phyloP scores from a whole-genome alignment of 1,140 invertebrate species.

The Trachymyrmex cornetzi region DNA sequence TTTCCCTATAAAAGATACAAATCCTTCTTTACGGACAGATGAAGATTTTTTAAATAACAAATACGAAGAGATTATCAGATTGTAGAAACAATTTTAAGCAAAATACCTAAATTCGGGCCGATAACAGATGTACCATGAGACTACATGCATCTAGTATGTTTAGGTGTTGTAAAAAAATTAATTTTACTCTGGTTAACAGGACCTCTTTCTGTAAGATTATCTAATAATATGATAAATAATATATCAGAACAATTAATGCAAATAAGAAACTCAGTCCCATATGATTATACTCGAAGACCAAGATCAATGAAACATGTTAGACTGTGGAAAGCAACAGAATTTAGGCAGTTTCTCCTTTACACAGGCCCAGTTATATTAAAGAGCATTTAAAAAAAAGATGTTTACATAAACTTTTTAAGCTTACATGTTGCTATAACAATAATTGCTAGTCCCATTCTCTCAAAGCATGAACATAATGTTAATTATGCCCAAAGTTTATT shows the following conservation, averaged over 20 bases:
- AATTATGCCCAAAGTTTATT: slow-evolving; percentile 1
- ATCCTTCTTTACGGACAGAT: neutral
- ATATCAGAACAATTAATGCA: neutral
- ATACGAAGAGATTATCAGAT: neutral
- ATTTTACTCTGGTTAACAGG: slow-evolving; percentile 20
- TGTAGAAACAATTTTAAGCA: neutral
- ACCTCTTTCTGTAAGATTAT: slow-evolving; percentile 4
- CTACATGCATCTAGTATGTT: neutral
- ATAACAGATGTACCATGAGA: neutral
- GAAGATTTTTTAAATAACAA: neutral
- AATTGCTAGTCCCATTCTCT: neutral
- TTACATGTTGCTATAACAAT: slow-evolving; percentile 16
- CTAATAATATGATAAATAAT: neutral
- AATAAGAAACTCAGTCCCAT: slow-evolving; percentile 2
- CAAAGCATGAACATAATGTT: neutral
- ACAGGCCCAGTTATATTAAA: neutral
- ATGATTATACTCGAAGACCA: neutral
- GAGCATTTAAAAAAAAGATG: neutral
- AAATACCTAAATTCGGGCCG: slow-evolving; percentile 10
- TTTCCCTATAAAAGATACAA: neutral
- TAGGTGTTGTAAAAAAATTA: slow-evolving; percentile 20
- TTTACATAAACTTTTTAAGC: slow-evolving; percentile 24
- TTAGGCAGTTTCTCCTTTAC: neutral
- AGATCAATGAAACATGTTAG: slow-evolving; percentile 4
- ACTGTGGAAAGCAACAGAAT: slow-evolving; percentile 27